Evolutionary conservation across 2,888 invertebrate species (phyloP).

Genomic region (Heteromyza rotundicornis): DNA sequence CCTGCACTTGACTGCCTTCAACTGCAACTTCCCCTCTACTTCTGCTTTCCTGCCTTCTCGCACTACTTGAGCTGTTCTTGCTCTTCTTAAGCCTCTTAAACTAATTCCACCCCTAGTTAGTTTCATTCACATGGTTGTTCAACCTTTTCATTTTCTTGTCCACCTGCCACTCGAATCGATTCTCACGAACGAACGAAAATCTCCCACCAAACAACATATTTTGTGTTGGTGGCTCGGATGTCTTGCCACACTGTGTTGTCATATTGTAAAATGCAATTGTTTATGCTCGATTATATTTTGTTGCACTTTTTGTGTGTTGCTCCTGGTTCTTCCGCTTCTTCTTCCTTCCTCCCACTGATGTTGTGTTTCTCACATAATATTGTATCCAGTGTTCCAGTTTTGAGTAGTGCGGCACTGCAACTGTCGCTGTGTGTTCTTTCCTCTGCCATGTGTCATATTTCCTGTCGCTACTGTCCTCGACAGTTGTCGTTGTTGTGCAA

Average conservation of each 20-base stretch:
- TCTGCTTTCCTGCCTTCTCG: background rate
- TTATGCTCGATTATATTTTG: background rate
- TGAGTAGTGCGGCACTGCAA: background rate
- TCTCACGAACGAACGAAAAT: background rate
- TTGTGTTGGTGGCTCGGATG: background rate
- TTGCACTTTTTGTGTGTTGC: background rate
- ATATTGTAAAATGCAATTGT: background rate
- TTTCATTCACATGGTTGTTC: background rate
- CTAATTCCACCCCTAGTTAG: background rate
- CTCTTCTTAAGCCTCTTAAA: background rate
- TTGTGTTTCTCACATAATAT: background rate
- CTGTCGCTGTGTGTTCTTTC: background rate
- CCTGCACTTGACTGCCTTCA: background rate
- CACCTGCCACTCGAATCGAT: constrained; percentile 1
- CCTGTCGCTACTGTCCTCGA: constrained; percentile 1
- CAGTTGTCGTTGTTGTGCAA: constrained; percentile 1
- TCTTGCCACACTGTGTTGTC: background rate
- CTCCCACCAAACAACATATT: background rate
- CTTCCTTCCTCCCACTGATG: background rate
- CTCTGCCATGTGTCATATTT: constrained; percentile 12
- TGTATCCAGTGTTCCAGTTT: background rate
- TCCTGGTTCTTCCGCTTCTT: background rate
- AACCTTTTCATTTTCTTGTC: background rate
- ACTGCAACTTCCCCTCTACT: background rate
- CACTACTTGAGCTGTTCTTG: no score